Evolutionary conservation across 1,140 invertebrate genomes (phyloP), one percentile per base, ranked within the genome.

Genomic region (Nephotettix cincticeps): DNA sequence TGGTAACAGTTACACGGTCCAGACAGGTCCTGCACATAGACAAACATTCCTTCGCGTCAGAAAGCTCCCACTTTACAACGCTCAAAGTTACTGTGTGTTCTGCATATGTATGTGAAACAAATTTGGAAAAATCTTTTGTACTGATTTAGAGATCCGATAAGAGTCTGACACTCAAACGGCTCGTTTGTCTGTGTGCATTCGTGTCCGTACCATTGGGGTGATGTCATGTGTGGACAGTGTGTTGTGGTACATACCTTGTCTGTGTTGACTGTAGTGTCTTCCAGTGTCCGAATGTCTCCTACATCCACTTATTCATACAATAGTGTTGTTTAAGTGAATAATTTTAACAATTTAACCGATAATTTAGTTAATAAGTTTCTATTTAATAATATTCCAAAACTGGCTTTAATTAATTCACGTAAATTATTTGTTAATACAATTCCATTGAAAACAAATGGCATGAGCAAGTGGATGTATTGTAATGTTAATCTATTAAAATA

Each of bases 101-200:
- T 54, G 47, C 19, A n/a, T 54, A 54, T 19, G 17, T 54, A n/a
- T 54, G 47, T 54, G 47, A 19, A 19, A 9, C 23, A 11, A 63
- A 63, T 63, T 63, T 63, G 28, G 23, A 63, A 19, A n/a, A 54
- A 6, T n/a, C 47, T 19, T 54, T 54, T 63, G 23, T 51, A 19
- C 47, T 51, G 47, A 51, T 51, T 51, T n/a, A n/a, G 14, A 6
- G 32, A 36, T 36, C 32, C 32, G 32, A 36, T 36, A 36, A n/a
- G 32, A 36, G 32, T 36, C 32, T 36, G 32, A 6, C 47, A n/a
- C 47, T 28, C 56, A 9, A 23, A 36, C 63, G 63, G 36, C 6
- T 65, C 63, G 63, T 65, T 65, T 65, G 63, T 65, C 63, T 65
- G 63, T 65, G 63, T 65, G 63, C 63, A 65, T 63, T 63, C 58